phyloP scores from a whole-genome alignment of 2,113 vertebrate genomes.

The Oplegnathus fasciatus region DNA sequence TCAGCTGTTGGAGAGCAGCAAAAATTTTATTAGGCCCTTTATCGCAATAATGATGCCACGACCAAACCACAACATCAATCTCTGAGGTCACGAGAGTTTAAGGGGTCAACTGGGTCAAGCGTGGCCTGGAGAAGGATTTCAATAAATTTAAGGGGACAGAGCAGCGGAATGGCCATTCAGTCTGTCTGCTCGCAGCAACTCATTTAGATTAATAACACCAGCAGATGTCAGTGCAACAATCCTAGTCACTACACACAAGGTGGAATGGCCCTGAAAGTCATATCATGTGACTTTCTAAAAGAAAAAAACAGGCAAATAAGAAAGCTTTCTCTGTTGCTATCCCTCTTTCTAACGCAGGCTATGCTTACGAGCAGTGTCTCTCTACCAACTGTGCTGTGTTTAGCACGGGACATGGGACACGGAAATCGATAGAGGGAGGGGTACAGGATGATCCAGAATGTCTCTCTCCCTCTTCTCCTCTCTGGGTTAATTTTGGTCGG shows the following conservation, averaged over 20 bases:
- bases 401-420: slow-evolving; percentile 55
- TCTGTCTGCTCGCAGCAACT: slow-evolving; percentile 20
- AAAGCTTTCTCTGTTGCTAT: slow-evolving; percentile 2
- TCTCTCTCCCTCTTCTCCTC: slow-evolving; percentile 34
- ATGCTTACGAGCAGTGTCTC: slow-evolving; percentile 21
- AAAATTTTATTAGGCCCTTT: background rate
- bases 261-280: slow-evolving; percentile 22
- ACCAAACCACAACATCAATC: slow-evolving; percentile 17
- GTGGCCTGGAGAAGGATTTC: slow-evolving; percentile 43
- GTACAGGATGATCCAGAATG: slow-evolving; percentile 58
- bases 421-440: slow-evolving; percentile 63
- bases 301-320: background rate
- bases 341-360: background rate
- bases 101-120: slow-evolving; percentile 61
- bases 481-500: slow-evolving; percentile 20
- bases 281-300: slow-evolving; percentile 7
- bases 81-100: slow-evolving; percentile 25
- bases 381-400: slow-evolving; percentile 46
- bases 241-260: background rate
- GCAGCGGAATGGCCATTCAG: slow-evolving; percentile 11
- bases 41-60: slow-evolving; percentile 16
- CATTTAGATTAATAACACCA: slow-evolving; percentile 58
- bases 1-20: background rate
- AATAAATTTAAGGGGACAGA: slow-evolving; percentile 39
- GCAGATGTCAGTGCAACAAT: slow-evolving; percentile 62